Evolutionary conservation across 2,113 vertebrate species (phyloP).

Genomic region (Pluvialis apricaria): DNA sequence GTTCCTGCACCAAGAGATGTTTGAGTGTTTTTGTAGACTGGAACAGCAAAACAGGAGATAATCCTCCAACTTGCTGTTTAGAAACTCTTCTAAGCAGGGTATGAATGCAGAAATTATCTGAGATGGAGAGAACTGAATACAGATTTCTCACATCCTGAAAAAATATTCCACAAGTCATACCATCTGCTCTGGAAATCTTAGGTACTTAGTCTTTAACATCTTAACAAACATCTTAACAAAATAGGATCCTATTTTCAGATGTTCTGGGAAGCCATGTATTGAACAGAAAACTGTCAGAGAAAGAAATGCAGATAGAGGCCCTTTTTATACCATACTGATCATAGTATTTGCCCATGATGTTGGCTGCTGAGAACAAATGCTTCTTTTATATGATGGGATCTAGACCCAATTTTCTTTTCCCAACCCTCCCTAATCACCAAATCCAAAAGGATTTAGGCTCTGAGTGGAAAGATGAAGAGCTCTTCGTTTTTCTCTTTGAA

Average conservation of each 20-base stretch:
- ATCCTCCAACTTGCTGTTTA: not conserved
- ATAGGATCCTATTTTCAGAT: not conserved
- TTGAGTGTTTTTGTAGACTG: not conserved
- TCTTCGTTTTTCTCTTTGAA: constrained; percentile 46
- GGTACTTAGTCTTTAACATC: not conserved
- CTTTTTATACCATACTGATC: not conserved
- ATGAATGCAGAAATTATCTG: not conserved
- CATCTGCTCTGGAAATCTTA: not conserved
- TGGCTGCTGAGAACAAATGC: not conserved
- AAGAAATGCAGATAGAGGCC: not conserved
- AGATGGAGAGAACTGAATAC: not conserved
- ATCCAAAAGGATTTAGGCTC: constrained; percentile 35
- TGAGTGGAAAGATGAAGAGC: constrained; percentile 47
- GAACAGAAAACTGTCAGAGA: not conserved
- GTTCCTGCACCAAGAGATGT: not conserved
- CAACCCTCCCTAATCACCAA: not conserved
- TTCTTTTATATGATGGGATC: not conserved
- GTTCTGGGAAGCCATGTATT: not conserved
- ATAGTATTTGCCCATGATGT: not conserved
- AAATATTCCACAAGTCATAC: not conserved
- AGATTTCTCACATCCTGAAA: not conserved
- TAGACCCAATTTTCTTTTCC: constrained; percentile 25
- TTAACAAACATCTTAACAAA: not conserved
- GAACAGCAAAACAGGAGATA: not conserved
- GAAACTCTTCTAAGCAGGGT: not conserved